Evolutionary conservation across 2,113 vertebrate species (phyloP).

Genomic region (Engystomops pustulosus): DNA sequence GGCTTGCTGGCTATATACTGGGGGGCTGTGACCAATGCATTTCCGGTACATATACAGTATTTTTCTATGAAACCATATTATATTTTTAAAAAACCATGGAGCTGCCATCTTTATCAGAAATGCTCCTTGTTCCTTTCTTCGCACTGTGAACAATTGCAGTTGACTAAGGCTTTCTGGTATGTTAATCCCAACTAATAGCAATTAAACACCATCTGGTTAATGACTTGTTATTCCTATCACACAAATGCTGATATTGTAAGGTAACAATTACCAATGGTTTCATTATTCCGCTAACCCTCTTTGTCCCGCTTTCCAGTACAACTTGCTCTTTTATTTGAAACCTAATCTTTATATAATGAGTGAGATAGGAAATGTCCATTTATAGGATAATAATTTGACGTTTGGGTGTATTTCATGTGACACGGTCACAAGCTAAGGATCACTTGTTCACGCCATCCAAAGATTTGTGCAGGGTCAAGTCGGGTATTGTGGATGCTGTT

Average conservation of each 20-base stretch:
- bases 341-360: constrained; percentile 8
- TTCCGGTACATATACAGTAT: too few species aligned
- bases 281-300: constrained; percentile 14
- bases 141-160: constrained; percentile 13
- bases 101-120: constrained; percentile 21
- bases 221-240: constrained; percentile 32
- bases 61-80: background rate
- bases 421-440: background rate
- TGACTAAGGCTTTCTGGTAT: constrained; percentile 54
- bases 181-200: constrained; percentile 51
- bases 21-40: too few species aligned
- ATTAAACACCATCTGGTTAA: constrained; percentile 47
- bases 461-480: background rate
- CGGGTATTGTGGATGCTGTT: background rate
- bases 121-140: background rate
- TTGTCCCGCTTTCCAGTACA: background rate
- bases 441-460: background rate
- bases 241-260: constrained; percentile 44
- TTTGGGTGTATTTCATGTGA: constrained; percentile 21
- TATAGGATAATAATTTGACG: background rate
- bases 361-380: background rate
- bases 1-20: too few species aligned
- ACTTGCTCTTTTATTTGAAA: constrained; percentile 2
- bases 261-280: constrained; percentile 28
- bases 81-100: background rate